phyloP scores from a whole-genome alignment of 2,888 invertebrate species.

The Sarcophaga caerulescens region DNA sequence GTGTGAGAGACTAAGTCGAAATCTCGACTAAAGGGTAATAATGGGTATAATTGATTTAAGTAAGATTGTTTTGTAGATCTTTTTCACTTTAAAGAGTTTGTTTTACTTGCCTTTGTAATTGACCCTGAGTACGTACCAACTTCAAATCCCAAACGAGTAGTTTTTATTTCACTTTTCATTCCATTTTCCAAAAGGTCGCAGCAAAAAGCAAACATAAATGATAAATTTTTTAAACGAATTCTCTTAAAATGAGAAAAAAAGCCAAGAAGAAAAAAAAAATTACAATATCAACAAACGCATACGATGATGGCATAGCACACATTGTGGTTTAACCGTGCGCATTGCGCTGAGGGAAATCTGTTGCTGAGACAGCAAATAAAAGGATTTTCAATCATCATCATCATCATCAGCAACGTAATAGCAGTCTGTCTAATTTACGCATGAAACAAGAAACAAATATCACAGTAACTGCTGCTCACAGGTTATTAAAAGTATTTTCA shows the following conservation, averaged over 20 bases:
- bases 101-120: not conserved
- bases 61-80: too few relatives aligned
- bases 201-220: not conserved
- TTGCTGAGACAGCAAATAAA: slow-evolving; percentile 60
- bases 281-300: not conserved
- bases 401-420: not conserved
- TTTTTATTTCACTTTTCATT: not conserved
- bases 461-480: too few relatives aligned
- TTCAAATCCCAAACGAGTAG: not conserved
- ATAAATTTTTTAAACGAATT: slow-evolving; percentile 59
- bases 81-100: too few relatives aligned
- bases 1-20: too few relatives aligned
- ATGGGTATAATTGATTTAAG: too few relatives aligned
- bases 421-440: not conserved
- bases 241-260: slow-evolving; percentile 30
- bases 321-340: slow-evolving; percentile 1
- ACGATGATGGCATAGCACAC: slow-evolving; percentile 2
- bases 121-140: not conserved
- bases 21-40: too few relatives aligned
- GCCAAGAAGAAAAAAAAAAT: not conserved
- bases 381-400: slow-evolving; percentile 45
- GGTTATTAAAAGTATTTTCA: too few relatives aligned
- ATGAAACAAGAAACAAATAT: too few relatives aligned
- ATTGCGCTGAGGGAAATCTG: slow-evolving; percentile 33
- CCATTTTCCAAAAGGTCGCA: not conserved